A percentile compares a stretch with the other conserved stretches of the same genome.
Evolutionary conservation across 2,113 vertebrate genomes (phyloP).

Genomic region (Corythaeola cristata): DNA sequence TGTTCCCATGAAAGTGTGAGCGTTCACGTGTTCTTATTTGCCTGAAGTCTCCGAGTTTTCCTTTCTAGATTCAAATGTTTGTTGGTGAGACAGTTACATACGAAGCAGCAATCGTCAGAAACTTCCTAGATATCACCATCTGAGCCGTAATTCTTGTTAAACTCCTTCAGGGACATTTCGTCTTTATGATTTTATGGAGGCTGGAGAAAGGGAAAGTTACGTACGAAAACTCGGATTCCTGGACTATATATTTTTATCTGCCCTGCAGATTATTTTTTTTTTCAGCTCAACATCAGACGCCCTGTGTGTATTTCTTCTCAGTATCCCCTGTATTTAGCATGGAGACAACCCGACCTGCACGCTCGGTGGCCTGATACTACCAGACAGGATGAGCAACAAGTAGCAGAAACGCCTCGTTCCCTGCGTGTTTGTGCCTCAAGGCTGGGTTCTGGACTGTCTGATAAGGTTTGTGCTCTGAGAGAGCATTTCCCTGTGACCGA

Average conservation of each 20-base stretch:
- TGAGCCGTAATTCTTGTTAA: not conserved
- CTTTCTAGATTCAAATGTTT: not conserved
- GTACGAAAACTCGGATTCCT: not conserved
- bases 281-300: too few relatives aligned
- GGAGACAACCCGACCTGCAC: not conserved
- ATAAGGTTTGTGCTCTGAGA: not conserved
- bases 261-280: too few relatives aligned
- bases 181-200: not conserved
- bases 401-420: not conserved
- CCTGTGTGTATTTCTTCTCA: not conserved
- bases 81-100: not conserved
- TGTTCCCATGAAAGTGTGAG: not conserved
- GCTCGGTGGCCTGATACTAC: fast-evolving
- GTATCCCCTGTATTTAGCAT: fast-evolving
- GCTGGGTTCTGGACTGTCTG: not conserved
- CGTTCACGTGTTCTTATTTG: not conserved
- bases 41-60: not conserved
- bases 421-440: fast-evolving
- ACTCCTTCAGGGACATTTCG: not conserved
- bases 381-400: not conserved
- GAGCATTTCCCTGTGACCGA: not conserved
- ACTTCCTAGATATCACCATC: fast-evolving
- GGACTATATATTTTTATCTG: fast-evolving
- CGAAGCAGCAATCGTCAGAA: not conserved
- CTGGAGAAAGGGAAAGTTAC: not conserved